phyloP scores from a whole-genome alignment of 2,113 vertebrate genomes.

The Trematocara unimaculatum region DNA sequence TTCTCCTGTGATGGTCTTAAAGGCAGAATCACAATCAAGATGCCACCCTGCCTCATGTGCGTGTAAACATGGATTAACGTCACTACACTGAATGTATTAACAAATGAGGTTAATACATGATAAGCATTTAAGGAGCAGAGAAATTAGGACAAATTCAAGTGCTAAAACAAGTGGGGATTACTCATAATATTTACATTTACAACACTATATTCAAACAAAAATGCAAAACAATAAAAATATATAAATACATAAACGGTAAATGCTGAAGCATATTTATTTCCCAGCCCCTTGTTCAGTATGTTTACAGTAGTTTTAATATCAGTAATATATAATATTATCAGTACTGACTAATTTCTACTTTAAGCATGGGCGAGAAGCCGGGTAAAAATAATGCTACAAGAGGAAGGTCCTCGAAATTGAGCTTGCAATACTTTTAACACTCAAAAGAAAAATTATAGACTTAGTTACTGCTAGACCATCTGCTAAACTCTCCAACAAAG shows the following conservation, averaged over 20 bases:
- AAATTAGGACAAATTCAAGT: slow-evolving; percentile 40
- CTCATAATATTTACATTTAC: not conserved
- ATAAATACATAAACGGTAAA: not conserved
- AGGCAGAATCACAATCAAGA: not conserved
- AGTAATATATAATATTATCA: not conserved
- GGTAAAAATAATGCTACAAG: not conserved
- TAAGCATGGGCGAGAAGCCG: not conserved
- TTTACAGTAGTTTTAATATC: not conserved
- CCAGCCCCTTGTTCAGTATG: not conserved
- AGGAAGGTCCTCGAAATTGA: not conserved
- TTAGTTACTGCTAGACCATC: not conserved
- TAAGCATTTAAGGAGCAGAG: slow-evolving; percentile 23
- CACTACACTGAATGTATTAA: not conserved
- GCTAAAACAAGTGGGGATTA: not conserved
- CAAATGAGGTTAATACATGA: slow-evolving; percentile 60
- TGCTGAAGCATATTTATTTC: not conserved
- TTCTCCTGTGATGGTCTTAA: not conserved
- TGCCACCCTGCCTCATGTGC: not conserved
- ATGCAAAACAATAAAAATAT: not conserved
- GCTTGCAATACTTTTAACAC: not conserved
- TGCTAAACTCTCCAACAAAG: not conserved
- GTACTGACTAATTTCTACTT: not conserved
- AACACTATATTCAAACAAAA: not conserved
- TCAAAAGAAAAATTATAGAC: not conserved
- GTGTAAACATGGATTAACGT: slow-evolving; percentile 30